Evolutionary conservation across 1,140 invertebrate genomes (phyloP), one percentile per base, ranked within the genome.

Genomic region (Drosophila nebulosa): DNA sequence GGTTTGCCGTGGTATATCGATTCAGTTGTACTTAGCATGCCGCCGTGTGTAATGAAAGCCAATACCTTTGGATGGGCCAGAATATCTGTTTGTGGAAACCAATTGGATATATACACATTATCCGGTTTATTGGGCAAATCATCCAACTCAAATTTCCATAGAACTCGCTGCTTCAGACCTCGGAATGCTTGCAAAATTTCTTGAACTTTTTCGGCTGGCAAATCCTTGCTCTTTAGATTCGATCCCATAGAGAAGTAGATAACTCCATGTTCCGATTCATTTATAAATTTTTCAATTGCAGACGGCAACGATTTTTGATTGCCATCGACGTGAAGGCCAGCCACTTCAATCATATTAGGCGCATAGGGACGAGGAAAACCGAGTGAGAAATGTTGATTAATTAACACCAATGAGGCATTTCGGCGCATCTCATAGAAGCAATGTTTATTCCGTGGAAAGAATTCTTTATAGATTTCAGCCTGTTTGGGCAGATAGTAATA

Each of bases 21-120:
- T 81, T 95, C 94, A 58, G 93, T 92, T 2, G 92, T 91, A 57
- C 94, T 93, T 52, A 94, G 90, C 57, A 93, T 91, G 1, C 94
- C 94, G 52, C 94, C 94, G 62, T 95, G 94, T 18, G 92, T 93
- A 21, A 95, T 92, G 71, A 95, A 94, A 0, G 91, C 90, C 67
- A 91, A 90, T 3, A 94, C 80, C 64, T 94, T 94, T 1, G 91
- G 90, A 90, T 95, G 94, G 24, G 92, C 92, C 27, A 95, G 74
- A 59, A 95, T 91, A 77, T 95, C 94, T 10, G 92, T 91, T 74
- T 95, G 94, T 0, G 94, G 94, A 35, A 95, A 84, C 94, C 95
- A 95, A 53, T 93, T 92, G 1, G 90, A 84, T 10, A 93, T 89
- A 51, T 93, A 92, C 0, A 95, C 92, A 78, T 95, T 95, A 0